These are phyloP conservation scores for Tetraneura akinire DNA, from an alignment of 1,140 invertebrate genomes.

Conservation along the genomic window DNA sequence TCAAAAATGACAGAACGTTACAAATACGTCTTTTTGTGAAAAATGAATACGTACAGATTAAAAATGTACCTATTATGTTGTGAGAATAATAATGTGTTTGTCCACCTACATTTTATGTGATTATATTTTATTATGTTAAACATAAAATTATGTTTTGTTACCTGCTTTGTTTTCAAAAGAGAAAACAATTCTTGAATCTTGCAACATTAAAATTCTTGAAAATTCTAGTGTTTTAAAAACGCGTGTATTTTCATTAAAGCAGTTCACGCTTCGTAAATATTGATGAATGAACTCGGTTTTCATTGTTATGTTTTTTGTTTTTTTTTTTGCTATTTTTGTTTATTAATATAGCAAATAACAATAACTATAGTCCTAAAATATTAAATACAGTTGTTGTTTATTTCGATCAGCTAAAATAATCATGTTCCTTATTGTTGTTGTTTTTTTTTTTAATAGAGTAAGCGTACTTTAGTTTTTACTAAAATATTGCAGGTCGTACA, in stretches of 20 bases:
- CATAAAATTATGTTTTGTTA: not conserved
- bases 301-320: not conserved
- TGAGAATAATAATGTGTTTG: not conserved
- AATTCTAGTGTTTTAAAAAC: not conserved
- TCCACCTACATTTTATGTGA: not conserved
- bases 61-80: too few species aligned
- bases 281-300: not conserved
- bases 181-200: not conserved
- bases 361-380: too few species aligned
- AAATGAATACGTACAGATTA: too few species aligned
- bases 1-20: too few species aligned
- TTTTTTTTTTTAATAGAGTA: not conserved
- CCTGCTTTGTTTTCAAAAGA: not conserved
- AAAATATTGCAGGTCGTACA: too few species aligned
- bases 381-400: not conserved
- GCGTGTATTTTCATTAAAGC: not conserved
- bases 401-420: not conserved
- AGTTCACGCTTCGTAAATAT: not conserved
- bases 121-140: not conserved
- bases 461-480: too few species aligned
- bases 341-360: too few species aligned
- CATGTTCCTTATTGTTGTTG: not conserved
- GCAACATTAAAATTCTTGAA: not conserved
- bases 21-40: too few species aligned
- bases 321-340: too few species aligned